A percentile compares a stretch with the other conserved stretches of the same genome.
Evolutionary conservation across 2,888 invertebrate species (phyloP).

Genomic region (Stegophylla sp.): DNA sequence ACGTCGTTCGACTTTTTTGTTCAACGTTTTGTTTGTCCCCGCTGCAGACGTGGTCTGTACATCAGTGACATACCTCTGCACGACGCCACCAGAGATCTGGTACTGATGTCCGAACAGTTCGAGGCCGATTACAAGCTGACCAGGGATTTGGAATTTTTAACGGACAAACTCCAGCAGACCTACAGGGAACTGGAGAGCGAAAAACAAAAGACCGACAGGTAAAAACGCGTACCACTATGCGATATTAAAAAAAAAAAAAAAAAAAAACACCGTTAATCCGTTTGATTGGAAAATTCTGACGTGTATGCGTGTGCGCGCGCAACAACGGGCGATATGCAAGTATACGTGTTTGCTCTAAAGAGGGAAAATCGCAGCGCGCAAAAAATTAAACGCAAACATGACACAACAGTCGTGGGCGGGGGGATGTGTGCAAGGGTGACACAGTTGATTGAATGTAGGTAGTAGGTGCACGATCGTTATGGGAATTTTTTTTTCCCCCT

Average conservation of each 20-base stretch:
- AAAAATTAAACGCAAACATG: conserved; percentile 13
- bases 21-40: conserved; percentile 62
- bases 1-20: not conserved
- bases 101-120: conserved; percentile 94
- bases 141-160: conserved; percentile 89
- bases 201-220: conserved; percentile 95
- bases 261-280: too few species aligned
- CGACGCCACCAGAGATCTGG: conserved; percentile 93
- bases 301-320: not conserved
- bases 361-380: not conserved
- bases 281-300: not conserved
- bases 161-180: conserved; percentile 93
- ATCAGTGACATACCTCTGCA: conserved; percentile 94
- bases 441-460: not conserved
- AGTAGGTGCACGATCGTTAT: too few species aligned
- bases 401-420: not conserved
- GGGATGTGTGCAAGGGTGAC: too few species aligned
- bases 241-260: too few species aligned
- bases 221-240: conserved; percentile 60
- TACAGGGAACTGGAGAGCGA: conserved; percentile 91
- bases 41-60: conserved; percentile 89
- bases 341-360: not conserved
- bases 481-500: too few species aligned
- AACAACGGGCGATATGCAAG: too few species aligned
- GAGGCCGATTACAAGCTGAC: conserved; percentile 96